Evolutionary conservation across 2,797 vertebrate genomes (phyloP).

Genomic region (Sebastes minor): DNA sequence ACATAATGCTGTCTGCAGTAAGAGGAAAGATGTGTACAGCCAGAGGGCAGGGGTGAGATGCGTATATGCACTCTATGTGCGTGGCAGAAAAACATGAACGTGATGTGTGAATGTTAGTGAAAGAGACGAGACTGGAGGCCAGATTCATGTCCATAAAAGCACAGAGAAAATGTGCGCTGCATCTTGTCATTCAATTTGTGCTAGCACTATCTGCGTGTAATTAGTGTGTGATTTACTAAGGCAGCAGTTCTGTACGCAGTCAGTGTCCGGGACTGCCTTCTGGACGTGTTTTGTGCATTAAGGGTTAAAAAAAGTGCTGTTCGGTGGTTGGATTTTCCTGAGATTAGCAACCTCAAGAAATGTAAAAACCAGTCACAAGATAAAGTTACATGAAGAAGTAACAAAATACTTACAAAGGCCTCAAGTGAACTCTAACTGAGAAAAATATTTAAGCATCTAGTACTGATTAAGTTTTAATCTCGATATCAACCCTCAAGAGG

Average conservation of each 20-base stretch:
- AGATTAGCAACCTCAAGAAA: neutral
- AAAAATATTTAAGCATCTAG: neutral
- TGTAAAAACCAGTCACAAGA: neutral
- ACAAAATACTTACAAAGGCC: neutral
- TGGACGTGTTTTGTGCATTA: neutral
- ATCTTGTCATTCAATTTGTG: constrained; percentile 33
- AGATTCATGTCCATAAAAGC: constrained; percentile 1
- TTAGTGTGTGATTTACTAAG: constrained; percentile 42
- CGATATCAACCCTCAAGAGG: neutral
- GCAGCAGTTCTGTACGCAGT: neutral
- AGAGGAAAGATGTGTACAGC: neutral
- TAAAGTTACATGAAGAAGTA: neutral
- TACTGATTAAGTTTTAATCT: neutral
- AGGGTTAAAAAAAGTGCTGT: neutral
- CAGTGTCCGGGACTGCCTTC: neutral
- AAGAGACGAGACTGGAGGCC: neutral
- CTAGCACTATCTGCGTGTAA: constrained; percentile 17
- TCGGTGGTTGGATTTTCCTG: neutral
- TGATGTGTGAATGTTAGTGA: neutral
- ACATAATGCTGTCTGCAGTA: neutral
- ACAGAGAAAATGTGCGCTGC: neutral
- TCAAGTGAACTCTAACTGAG: neutral
- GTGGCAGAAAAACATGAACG: neutral
- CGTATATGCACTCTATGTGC: neutral
- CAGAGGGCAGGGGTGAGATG: neutral